Base-by-base conservation (phyloP, 2,113 vertebrate species). In the Dasyornis broadbenti region DNA sequence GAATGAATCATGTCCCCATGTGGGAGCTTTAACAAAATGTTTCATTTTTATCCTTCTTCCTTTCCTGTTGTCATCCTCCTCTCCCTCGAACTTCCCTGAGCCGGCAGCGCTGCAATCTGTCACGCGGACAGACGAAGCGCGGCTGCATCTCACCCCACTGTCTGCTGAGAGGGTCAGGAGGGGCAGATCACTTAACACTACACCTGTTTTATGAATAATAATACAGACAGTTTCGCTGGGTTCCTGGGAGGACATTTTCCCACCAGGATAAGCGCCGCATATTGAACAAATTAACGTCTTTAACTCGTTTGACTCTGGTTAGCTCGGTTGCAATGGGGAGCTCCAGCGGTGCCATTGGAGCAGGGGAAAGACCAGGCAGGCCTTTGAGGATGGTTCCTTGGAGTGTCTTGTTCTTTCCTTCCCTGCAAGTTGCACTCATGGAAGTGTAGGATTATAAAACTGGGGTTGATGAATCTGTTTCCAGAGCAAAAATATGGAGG, bases 161-260 rank as follows among this genome's bases (percentile, higher is more conserved):
- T 68, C 96, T 96, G 95, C 96, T 81, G 94, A 79, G 95, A 94
- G 94, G 94, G 95, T 88, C 94, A 82, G 86, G 7, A 72, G 93
- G 91, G 87, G 82, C 95, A 95, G 95, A 95, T 94, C 95, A 97
- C 92, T 97, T 96, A 97, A 96, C 96, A 97, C 96, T 97, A 95
- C 94, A 95, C 96, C 96, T 97, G 96, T 86, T 97, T 97, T 96
- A 94, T 93, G 93, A 90, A 96, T 96, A 95, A 96, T 73, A 90
- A 80, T 45, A 15, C 88, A 92, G 93, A 39, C 92, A 63, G 72
- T 83, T 93, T 81, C 11, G 18, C 92, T 81, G 85, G 85, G 88
- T 94, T 94, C 90, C 96, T 96, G 88, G 87, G 92, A 96, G 93
- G 93, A 85, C 14, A 14, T 90, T 96, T 94, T 96, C 95, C 96